Evolutionary conservation across 2,797 vertebrate genomes (phyloP).

Genomic region (Crypturellus tataupa): DNA sequence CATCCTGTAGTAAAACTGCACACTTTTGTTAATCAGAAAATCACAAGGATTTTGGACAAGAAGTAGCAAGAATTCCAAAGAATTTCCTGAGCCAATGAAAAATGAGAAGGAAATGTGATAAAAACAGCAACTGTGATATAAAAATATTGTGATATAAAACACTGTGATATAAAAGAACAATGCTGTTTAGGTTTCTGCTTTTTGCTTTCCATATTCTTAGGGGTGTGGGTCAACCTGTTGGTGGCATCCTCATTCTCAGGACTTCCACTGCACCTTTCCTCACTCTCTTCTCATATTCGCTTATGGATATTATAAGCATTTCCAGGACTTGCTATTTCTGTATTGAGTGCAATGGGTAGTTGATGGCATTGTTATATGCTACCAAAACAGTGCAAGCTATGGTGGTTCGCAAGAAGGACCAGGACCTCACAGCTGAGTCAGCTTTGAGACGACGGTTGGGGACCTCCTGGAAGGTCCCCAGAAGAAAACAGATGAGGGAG

Average conservation of each 20-base stretch:
- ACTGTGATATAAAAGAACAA: not conserved
- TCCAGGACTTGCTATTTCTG: not conserved
- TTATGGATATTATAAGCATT: not conserved
- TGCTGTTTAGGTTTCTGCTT: not conserved
- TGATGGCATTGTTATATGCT: not conserved
- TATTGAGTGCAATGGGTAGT: not conserved
- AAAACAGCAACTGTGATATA: too few relatives aligned
- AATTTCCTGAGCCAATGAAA: not conserved
- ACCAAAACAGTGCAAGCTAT: rapidly evolving
- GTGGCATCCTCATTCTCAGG: rapidly evolving
- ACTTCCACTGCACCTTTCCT: not conserved
- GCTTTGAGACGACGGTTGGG: not conserved
- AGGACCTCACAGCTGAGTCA: not conserved
- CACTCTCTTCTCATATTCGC: not conserved
- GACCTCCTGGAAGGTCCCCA: too few relatives aligned
- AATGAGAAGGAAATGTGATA: not conserved
- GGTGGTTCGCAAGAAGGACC: not conserved
- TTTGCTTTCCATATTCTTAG: not conserved
- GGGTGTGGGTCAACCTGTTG: not conserved
- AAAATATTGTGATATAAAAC: not conserved
- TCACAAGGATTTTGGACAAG: not conserved
- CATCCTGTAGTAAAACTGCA: not conserved
- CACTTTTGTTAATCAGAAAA: not conserved
- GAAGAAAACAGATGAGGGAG: not conserved
- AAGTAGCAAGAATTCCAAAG: not conserved